Evolutionary conservation across 2,888 invertebrate species (phyloP).

Genomic region (Aphodius sticticus): DNA sequence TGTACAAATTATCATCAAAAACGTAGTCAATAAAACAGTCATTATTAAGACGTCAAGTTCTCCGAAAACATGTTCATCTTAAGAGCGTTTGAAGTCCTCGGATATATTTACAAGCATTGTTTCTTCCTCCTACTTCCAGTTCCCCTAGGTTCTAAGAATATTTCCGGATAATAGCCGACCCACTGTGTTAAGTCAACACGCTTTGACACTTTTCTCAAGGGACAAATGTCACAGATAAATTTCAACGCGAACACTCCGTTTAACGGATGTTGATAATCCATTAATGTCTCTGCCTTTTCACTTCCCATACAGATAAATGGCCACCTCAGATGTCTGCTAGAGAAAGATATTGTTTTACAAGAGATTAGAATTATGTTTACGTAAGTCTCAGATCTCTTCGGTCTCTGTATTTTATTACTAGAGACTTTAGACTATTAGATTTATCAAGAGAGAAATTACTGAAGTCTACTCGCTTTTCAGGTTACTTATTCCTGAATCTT

Average conservation of each 20-base stretch:
- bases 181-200: conserved; percentile 37
- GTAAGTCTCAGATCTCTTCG: not conserved
- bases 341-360: conserved; percentile 38
- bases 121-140: not conserved
- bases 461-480: not conserved
- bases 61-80: not conserved
- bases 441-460: not conserved
- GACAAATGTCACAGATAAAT: conserved; percentile 49
- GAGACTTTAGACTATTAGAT: not conserved
- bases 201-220: conserved; percentile 48
- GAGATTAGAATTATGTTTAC: conserved; percentile 29
- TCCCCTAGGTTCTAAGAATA: not conserved
- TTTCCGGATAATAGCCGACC: not conserved
- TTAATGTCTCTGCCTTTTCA: conserved; percentile 43
- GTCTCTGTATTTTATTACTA: not conserved
- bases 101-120: not conserved
- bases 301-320: conserved; percentile 45
- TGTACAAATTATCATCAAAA: no score
- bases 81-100: not conserved
- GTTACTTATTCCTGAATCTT: not conserved
- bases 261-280: conserved; percentile 48
- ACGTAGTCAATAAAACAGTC: not conserved
- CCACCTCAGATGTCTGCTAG: conserved; percentile 33
- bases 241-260: conserved; percentile 45
- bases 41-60: not conserved